Evolutionary conservation across 2,113 vertebrate species (phyloP), one percentile per base, ranked within the genome.

Genomic region (Otocyon megalotis): DNA sequence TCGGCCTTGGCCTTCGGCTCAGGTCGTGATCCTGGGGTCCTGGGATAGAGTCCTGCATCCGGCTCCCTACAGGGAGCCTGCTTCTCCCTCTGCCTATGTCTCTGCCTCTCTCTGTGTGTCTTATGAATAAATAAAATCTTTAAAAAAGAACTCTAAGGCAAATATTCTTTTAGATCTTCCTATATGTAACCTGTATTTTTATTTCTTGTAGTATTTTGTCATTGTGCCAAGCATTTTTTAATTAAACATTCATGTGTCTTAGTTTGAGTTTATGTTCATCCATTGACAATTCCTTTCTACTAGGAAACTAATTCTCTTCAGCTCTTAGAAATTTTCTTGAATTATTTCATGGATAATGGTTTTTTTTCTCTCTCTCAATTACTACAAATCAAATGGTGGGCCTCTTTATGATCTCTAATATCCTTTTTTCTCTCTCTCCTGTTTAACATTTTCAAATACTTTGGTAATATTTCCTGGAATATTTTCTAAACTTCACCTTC

Each of bases 311-410:
- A 81, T 87, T 88, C 96, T 5, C 28, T 96, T 4, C 12, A 65
- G 48, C 2, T 94, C 19, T 88, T 77, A 90, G 30, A 63, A 80
- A 82, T 92, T 53, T 88, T 82, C 83, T 84, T 76, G 8, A 93
- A 32, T 65, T 28, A n/a, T 11, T 86, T 93, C 19, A 26, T 30
- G 69, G 20, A 58, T 35, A 26, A 35, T 43, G 6, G 12, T 74
- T n/a, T 17, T 72, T 56, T 53, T 86, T 62, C 4, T n/a, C 14
- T 20, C 37, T 74, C 20, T 74, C 11, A 87, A 43, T 71, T 77
- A 50, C 14, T 91, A 9, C 80, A 77, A 63, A 82, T 69, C 32
- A 69, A 9, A 67, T 87, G 74, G 67, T 95, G 58, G 32, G 35
- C 60, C 26, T 96, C 58, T 69, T 7, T 76, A 26, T 28, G 2